Evolutionary conservation across 30 jellyfish, hydroid and myxozoan genomes (phyloP), one percentile per base, ranked within the genome.

Genomic region (Rhopilema esculentum): DNA sequence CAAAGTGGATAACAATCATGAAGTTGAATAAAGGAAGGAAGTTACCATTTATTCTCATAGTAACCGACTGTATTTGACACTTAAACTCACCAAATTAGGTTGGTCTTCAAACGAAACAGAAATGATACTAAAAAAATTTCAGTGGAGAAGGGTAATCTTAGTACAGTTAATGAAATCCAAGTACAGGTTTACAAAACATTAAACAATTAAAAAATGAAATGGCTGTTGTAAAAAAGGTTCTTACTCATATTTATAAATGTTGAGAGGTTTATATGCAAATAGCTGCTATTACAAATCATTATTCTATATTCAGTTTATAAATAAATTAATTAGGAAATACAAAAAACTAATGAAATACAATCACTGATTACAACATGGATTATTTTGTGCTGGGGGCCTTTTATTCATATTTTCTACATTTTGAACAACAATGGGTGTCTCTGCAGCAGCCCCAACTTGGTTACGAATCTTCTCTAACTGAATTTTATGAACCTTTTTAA

Each of bases 401-500:
- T 66, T 80, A 33, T 48, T 80, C 32, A 27, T 24, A 48, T 67
- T 24, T 32, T 80, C 90, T 28, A 66, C 74, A 27, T 80, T 80
- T 64, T 66, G 73, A 31, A 65, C 75, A 31, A 80, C 82, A 80
- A 80, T 70, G 7, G 75, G 52, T 17, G 69, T 16, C 57, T 80
- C 90, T 65, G 82, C 73, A 22, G 81, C 49, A 22, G 72, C 49
- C 49, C 80, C 85, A 32, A 93, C 97, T 69, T 93, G 98, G 49
- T 79, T 72, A 62, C 95, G 79, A 0, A 95, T 90, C 86, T 95
- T 95, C 64, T 85, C 92, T 12, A 86, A 72, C 87, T 95, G 99
- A 49, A 95, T 87, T 61, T 90, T 89, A 68, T 95, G 99, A 49
- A 95, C 97, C 40, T 78, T 95, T 90, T 86, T 86, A 32, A 95